A percentile compares a stretch with the other conserved stretches of the same genome.
Conservation (phyloP, 2,888 invertebrate species). For the Xestia rhomboidea region DNA sequence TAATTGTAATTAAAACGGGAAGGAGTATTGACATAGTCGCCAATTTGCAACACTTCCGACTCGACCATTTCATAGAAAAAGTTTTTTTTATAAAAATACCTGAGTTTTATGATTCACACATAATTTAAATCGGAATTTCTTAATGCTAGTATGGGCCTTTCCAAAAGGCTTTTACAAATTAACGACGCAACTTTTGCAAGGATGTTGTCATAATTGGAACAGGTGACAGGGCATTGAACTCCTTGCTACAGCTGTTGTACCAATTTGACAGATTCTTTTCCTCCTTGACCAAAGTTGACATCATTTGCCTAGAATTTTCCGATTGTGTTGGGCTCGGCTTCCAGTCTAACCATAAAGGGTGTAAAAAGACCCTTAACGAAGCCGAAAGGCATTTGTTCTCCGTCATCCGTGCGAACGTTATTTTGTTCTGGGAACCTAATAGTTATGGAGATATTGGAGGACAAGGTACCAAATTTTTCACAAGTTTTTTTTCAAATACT, state of each 20-base stretch:
- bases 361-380: too few species aligned
- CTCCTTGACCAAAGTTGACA: not conserved
- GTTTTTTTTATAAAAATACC: not conserved
- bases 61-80: not conserved
- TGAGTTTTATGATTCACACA: not conserved
- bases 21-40: not conserved
- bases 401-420: too few species aligned
- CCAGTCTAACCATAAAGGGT: too few species aligned
- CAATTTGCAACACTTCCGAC: not conserved
- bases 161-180: not conserved
- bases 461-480: too few species aligned
- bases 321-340: too few species aligned
- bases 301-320: not conserved
- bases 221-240: constrained; percentile 8
- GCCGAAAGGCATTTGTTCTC: too few species aligned
- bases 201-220: constrained; percentile 8
- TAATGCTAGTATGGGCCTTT: not conserved
- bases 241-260: not conserved
- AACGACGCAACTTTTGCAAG: constrained; percentile 15
- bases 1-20: not conserved
- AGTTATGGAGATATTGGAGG: too few species aligned
- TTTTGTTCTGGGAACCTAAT: too few species aligned
- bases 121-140: constrained; percentile 4
- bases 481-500: too few species aligned
- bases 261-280: not conserved